Evolutionary conservation across 2,113 vertebrate species (phyloP).

Genomic region (Phylloscopus trochilus): DNA sequence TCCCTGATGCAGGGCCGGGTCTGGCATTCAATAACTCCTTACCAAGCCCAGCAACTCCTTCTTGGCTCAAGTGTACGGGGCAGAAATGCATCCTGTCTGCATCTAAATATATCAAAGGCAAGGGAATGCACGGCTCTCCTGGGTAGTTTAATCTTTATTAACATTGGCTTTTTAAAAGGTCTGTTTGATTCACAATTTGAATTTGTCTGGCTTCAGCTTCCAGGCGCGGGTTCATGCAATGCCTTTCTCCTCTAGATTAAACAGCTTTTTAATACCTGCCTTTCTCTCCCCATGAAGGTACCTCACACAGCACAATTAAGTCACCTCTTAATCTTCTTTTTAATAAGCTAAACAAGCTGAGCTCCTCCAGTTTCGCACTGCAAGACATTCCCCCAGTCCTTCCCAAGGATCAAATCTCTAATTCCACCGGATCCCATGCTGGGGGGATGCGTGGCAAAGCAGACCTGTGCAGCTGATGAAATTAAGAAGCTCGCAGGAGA

Average conservation of each 20-base stretch:
- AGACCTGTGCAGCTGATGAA: not conserved
- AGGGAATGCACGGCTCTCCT: not conserved
- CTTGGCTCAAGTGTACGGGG: not conserved
- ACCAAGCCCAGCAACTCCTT: not conserved
- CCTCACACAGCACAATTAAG: conserved; percentile 46
- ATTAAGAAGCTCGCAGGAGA: not conserved
- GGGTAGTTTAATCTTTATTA: conserved; percentile 53
- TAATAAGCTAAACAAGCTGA: conserved; percentile 56
- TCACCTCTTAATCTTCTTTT: conserved; percentile 50
- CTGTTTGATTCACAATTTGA: conserved; percentile 45
- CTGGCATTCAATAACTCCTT: conserved; percentile 24
- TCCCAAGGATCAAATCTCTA: conserved; percentile 29
- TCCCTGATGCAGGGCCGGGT: not conserved
- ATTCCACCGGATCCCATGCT: not conserved
- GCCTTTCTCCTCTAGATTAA: conserved; percentile 49
- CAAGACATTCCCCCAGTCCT: not conserved
- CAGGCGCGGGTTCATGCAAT: accelerated
- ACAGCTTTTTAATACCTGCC: conserved; percentile 25
- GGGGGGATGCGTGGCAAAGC: not conserved
- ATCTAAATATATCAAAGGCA: conserved; percentile 31
- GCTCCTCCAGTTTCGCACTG: not conserved
- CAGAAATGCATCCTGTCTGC: not conserved
- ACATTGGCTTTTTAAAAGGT: conserved; percentile 7
- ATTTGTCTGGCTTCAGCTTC: conserved; percentile 37
- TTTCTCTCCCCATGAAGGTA: conserved; percentile 8